phyloP scores from a whole-genome alignment of 2,113 vertebrate species.

The Himantopus leucocephalus region DNA sequence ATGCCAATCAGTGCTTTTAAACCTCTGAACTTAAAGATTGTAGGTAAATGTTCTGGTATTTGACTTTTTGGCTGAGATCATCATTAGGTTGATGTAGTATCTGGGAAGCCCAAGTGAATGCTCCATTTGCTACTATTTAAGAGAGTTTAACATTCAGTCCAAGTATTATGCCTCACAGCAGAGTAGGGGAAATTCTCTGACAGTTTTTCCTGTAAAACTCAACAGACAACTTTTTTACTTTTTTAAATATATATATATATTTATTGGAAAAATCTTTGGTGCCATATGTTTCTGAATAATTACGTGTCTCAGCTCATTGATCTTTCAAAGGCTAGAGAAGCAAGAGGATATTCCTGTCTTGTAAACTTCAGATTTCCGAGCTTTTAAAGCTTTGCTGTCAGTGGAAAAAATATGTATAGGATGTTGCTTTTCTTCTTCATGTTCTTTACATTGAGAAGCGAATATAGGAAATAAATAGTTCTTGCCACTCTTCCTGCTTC shows the following conservation, averaged over 20 bases:
- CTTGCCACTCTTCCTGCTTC: not conserved
- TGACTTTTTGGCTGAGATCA: not conserved
- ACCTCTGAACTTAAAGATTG: not conserved
- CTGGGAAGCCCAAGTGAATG: not conserved
- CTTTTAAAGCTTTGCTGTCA: not conserved
- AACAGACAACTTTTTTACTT: not conserved
- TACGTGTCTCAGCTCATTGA: not conserved
- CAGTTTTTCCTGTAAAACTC: not conserved
- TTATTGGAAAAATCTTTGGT: not conserved
- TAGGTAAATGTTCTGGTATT: not conserved
- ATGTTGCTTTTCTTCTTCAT: not conserved
- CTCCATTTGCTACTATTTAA: not conserved
- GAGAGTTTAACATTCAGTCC: not conserved
- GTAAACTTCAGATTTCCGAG: not conserved
- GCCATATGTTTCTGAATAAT: not conserved
- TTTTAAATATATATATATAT: not conserved
- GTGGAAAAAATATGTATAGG: not conserved
- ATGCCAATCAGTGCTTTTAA: not conserved
- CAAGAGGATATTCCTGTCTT: not conserved
- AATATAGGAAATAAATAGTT: not conserved
- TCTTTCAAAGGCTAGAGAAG: not conserved
- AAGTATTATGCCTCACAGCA: not conserved
- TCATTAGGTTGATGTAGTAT: not conserved
- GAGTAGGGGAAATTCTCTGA: not conserved
- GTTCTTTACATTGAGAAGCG: not conserved